Evolutionary conservation across 2,888 invertebrate species (phyloP), one percentile per base, ranked within the genome.

Genomic region (Romanomermis culicivorax): DNA sequence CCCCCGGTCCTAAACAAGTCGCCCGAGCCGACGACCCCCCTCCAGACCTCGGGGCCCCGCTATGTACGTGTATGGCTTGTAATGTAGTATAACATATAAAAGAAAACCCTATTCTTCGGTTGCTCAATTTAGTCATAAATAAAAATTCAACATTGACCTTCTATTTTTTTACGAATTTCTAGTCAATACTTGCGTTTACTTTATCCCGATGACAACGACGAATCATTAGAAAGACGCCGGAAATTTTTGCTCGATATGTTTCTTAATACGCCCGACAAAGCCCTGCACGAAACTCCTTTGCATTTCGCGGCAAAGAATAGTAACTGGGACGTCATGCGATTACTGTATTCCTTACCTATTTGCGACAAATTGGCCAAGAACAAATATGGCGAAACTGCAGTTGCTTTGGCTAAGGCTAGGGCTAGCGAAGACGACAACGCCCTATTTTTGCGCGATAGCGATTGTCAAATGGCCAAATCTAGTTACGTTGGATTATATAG

Each of bases 261-360:
- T 23, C 30, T 61, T 42, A 62, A 62, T 53, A 58, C 56, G 24
- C 60, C 60, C 17, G 61, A 61, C 53, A 60, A 58, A 45, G 29
- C n/a, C 24, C 24, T 30, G n/a, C 45, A 57, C 50, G 48, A 61
- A 14, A 59, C 61, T 11, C 61, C 61, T 25, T 27, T 61, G 23
- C 61, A 61, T 45, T 55, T 56, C 48, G 61, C 61, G 23, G 55
- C 57, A 36, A 56, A 57, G 24, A 24, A 30, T 4, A 58, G 56
- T n/a, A 29, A 48, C 26, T 11, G 20, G 23, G 56, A 45, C 23
- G 53, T 60, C 24, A 54, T 61, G 17, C n/a, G 43, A 25, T 24
- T 51, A 11, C 50, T 60, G 36, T 17, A 42, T 27, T 42, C 42
- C 17, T 42, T 29, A 4, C 36, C 45, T 2, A n/a, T 20, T 11